Conservation (phyloP, 2,888 invertebrate genomes). For the Cryptocheilus praepositus region DNA sequence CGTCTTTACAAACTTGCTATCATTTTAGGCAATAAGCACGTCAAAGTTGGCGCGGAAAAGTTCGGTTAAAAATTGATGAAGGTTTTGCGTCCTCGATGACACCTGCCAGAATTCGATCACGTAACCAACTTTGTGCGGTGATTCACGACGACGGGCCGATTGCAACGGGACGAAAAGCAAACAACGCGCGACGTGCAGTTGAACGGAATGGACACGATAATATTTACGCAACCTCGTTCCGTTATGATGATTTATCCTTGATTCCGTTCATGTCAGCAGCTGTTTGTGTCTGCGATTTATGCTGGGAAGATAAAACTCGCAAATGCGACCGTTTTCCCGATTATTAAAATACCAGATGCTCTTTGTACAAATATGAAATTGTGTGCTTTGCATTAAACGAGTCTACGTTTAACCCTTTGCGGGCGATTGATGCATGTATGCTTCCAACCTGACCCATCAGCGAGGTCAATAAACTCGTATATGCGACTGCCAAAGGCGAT, state of each 20-base stretch:
- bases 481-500: too few relatives aligned
- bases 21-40: too few relatives aligned
- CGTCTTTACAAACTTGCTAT: too few relatives aligned
- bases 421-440: too few relatives aligned
- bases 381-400: too few relatives aligned
- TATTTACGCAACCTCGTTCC: slow-evolving; percentile 52
- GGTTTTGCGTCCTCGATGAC: slow-evolving; percentile 5
- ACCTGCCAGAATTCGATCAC: not conserved
- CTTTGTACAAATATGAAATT: too few relatives aligned
- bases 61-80: not conserved
- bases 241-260: slow-evolving; percentile 43
- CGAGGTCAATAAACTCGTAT: too few relatives aligned
- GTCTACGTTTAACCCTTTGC: too few relatives aligned
- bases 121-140: slow-evolving; percentile 13
- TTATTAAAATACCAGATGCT: too few relatives aligned
- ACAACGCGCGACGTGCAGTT: slow-evolving; percentile 32
- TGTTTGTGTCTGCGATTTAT: slow-evolving; percentile 11
- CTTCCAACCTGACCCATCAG: too few relatives aligned
- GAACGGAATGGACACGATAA: slow-evolving; percentile 36
- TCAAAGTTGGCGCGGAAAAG: too few relatives aligned
- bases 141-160: slow-evolving; percentile 5
- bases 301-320: slow-evolving; percentile 17
- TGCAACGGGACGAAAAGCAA: slow-evolving; percentile 20
- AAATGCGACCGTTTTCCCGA: too few relatives aligned
- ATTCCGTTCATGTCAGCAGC: slow-evolving; percentile 20